Base-by-base conservation (phyloP, 2,888 invertebrate genomes). In the Lissocephala sabroskyi region DNA sequence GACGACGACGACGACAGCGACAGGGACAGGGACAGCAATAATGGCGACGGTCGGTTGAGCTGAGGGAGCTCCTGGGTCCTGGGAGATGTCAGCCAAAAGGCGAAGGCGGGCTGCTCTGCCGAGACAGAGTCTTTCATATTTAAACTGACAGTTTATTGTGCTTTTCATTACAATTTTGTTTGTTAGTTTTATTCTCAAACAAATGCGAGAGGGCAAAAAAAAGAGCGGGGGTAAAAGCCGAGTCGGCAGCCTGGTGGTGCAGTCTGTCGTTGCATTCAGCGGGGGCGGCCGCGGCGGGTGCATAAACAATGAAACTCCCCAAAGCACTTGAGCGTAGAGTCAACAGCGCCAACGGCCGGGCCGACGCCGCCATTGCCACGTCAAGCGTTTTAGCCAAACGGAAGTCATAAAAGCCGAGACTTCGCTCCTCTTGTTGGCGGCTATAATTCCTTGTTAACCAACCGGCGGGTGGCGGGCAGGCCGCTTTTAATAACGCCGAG, bases 61-160 rank as follows among this genome's bases (percentile, higher is more conserved):
- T n/a, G n/a, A n/a, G n/a, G n/a, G n/a, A n/a, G n/a, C n/a, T n/a
- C n/a, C n/a, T n/a, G n/a, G n/a, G n/a, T n/a, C n/a, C n/a, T n/a
- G n/a, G n/a, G n/a, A n/a, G 13, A 10, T 32, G 35, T 2, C 35
- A 35, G 16, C 35, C 13, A 35, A 33, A 14, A 23, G 19, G 10
- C 14, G 18, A 17, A 7, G 17, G 17, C 28, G n/a, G n/a, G n/a
- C n/a, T n/a, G n/a, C n/a, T n/a, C n/a, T n/a, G 14, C 14, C 29
- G 33, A 16, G 6, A 28, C 37, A 33, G 52, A 47, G 44, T 66
- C 71, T 70, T 63, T 70, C 76, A 71, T 75, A 67, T 75, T 75
- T 70, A 71, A 75, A 73, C 76, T 67, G 76, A 75, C 70, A 70
- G 73, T 71, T 70, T 70, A 70, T 75, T 75, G 70, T 62, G 68